Conservation (phyloP, 2,888 invertebrate species). For the Agrochola macilenta region DNA sequence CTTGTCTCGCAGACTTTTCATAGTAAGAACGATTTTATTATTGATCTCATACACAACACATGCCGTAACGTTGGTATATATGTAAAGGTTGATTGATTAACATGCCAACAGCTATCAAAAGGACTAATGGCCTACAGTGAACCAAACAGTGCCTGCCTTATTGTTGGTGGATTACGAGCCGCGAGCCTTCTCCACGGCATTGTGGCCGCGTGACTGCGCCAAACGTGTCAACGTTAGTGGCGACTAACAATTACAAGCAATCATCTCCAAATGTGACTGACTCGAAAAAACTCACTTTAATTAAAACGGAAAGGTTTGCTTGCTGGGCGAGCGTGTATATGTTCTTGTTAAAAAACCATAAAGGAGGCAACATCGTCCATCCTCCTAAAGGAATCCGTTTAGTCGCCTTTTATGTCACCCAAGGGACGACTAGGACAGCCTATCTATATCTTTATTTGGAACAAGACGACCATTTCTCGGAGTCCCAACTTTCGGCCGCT, state of each 20-base stretch:
- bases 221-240: constrained; percentile 16
- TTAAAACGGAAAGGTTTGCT: constrained; percentile 1
- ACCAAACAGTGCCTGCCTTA: constrained; percentile 58
- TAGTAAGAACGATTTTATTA: constrained; percentile 41
- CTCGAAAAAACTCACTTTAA: constrained; percentile 5
- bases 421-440: constrained; percentile 12
- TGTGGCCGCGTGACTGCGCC: constrained; percentile 45
- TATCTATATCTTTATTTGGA: constrained; percentile 3
- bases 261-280: constrained; percentile 13
- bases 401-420: constrained; percentile 36
- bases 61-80: constrained; percentile 23
- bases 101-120: constrained; percentile 66
- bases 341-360: constrained; percentile 37
- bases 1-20: constrained; percentile 41
- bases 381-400: constrained; percentile 22
- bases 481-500: constrained; percentile 37
- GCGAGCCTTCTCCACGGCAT: constrained; percentile 33
- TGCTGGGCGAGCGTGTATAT: constrained; percentile 3
- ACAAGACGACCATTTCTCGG: constrained; percentile 10
- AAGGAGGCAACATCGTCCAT: constrained; percentile 11
- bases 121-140: constrained; percentile 65
- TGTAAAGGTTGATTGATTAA: constrained; percentile 72
- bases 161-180: constrained; percentile 59
- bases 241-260: constrained; percentile 21
- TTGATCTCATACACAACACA: constrained; percentile 51